Base-by-base conservation (phyloP, 2,797 vertebrate species). In the Lepus oiostolus region DNA sequence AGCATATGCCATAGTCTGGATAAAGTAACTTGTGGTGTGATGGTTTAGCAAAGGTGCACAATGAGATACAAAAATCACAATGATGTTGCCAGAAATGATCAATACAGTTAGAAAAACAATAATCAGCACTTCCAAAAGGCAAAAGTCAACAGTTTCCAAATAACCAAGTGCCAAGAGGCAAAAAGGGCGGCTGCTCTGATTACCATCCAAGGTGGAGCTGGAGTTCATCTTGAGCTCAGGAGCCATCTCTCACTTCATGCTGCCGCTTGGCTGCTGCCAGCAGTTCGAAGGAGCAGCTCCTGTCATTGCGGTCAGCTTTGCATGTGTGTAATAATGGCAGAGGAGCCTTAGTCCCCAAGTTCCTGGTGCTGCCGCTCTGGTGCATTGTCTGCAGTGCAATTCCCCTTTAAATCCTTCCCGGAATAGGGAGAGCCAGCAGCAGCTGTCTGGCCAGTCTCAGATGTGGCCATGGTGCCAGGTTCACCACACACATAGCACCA, bases 1-100 rank as follows among this genome's bases (percentile, higher is more conserved):
- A 30, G 99, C 99, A 35, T 99, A 99, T 0, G 99, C 99, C 99
- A 99, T 99, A 42, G 99, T 99, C 98, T 99, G 99, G 96, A 99
- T 99, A 98, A 99, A 99, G 97, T 99, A 99, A 97, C 99, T 99
- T 97, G 99, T 99, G 95, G 99, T 99, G 97, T 99, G 99, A 97
- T 99, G 99, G 98, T 99, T 99, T 35, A 99, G 99, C 97, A 99
- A 98, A 70, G 99, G 99, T n/a, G 99, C 99, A 95, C 99, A 99
- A 98, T 99, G 99, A 98, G 99, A 99, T 79, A 99, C 99, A 96
- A 99, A 99, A 96, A 99, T 99, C 92, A 99, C 99, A 92, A 99
- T 98, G 89, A 99, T 97, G 98, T 99, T 99, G 35, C 99, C 99
- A 0, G 98, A 99, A 98, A 99, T 99, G 96, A 99, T 99, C 89